These are phyloP conservation scores for Reticulitermes speratus DNA, from an alignment of 1,140 invertebrate species.

Conservation along the genomic window DNA sequence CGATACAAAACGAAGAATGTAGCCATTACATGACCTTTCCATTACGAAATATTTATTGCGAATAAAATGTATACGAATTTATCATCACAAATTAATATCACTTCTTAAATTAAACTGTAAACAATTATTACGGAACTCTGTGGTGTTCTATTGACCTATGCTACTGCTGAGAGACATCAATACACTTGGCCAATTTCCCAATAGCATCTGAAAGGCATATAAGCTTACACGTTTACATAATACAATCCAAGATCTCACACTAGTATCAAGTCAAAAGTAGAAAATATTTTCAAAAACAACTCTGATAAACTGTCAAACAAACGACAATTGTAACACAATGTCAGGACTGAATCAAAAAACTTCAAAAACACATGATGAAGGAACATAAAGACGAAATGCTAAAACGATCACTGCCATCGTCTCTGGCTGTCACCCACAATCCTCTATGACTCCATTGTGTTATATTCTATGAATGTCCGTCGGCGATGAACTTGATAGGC, in stretches of 20 bases:
- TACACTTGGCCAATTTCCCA: not conserved
- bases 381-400: not conserved
- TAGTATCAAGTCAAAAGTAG: not conserved
- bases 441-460: slow-evolving; percentile 35
- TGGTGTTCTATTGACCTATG: not conserved
- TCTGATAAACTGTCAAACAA: not conserved
- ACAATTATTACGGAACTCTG: not conserved
- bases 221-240: slow-evolving; percentile 8
- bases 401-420: not conserved
- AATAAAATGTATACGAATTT: not conserved
- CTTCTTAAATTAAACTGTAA: not conserved
- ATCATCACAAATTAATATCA: not conserved
- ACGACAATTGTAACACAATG: not conserved
- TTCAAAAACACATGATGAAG: not conserved
- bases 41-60: not conserved
- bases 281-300: not conserved
- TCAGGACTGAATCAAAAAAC: not conserved
- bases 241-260: not conserved
- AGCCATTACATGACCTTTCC: not conserved
- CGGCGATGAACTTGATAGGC: slow-evolving; percentile 27
- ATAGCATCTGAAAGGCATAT: not conserved
- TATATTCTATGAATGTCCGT: slow-evolving; percentile 33
- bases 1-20: not conserved
- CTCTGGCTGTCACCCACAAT: slow-evolving; percentile 32
- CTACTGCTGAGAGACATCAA: not conserved